These are phyloP conservation scores for Lepus timidus DNA, from an alignment of 2,113 vertebrate genomes.

Conservation along the genomic window DNA sequence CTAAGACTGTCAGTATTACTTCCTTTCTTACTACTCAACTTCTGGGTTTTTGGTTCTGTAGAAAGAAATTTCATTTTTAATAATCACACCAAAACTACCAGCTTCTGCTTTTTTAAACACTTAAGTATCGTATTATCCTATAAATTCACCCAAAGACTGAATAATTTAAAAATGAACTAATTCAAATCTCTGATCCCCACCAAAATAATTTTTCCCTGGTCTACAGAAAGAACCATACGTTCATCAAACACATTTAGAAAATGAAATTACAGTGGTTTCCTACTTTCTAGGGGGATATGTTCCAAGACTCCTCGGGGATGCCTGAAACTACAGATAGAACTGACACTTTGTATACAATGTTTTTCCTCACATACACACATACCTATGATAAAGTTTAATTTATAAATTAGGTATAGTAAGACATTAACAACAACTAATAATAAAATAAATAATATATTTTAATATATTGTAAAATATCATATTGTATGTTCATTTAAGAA, in stretches of 20 bases:
- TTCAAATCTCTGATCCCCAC: background rate
- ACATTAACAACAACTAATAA: background rate
- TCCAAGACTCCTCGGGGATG: background rate
- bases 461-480: background rate
- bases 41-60: constrained; percentile 88
- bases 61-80: constrained; percentile 83
- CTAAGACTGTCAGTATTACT: constrained; percentile 89
- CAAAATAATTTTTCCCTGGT: constrained; percentile 33
- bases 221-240: constrained; percentile 6
- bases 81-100: constrained; percentile 47
- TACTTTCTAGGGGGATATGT: background rate
- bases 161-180: constrained; percentile 67
- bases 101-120: constrained; percentile 31
- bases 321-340: background rate
- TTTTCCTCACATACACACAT: background rate
- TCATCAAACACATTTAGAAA: constrained; percentile 2
- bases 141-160: constrained; percentile 9
- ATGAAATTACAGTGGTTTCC: background rate
- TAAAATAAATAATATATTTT: background rate
- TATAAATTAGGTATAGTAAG: background rate
- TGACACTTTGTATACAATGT: background rate
- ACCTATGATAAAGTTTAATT: background rate
- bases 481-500: background rate
- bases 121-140: background rate
- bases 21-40: constrained; percentile 90